A percentile compares a stretch with the other conserved stretches of the same genome.
phyloP scores from a whole-genome alignment of 2,113 vertebrate genomes.

The Limanda limanda region DNA sequence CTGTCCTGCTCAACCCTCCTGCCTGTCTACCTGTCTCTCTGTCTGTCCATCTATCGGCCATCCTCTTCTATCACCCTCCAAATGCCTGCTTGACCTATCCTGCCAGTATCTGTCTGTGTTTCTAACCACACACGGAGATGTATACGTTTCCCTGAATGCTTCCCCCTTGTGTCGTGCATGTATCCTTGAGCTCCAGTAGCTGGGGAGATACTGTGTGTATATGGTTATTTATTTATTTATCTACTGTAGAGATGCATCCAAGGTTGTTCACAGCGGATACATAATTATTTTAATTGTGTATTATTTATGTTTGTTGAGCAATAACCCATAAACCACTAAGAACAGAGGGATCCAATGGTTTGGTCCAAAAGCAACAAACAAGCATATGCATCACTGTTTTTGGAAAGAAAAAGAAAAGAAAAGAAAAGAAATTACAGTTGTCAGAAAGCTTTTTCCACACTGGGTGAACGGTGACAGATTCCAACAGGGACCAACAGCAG shows the following conservation, averaged over 20 bases:
- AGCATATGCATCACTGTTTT: neutral
- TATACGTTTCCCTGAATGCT: conserved; percentile 4
- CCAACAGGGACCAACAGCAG: conserved; percentile 34
- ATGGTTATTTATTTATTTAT: conserved; percentile 19
- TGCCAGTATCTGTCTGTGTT: conserved; percentile 13
- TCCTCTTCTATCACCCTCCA: conserved; percentile 3
- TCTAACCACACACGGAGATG: neutral
- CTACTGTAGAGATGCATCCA: neutral
- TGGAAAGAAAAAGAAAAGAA: neutral
- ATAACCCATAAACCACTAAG: neutral
- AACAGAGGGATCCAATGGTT: neutral
- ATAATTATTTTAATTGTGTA: neutral
- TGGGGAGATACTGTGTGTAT: neutral
- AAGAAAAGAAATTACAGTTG: neutral
- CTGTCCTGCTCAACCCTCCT: conserved; percentile 40
- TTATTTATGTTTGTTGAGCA: neutral
- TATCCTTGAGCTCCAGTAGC: conserved; percentile 12
- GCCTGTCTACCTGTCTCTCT: conserved; percentile 59
- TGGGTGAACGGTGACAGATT: conserved; percentile 22
- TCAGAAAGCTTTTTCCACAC: neutral
- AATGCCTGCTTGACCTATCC: conserved; percentile 15
- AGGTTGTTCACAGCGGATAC: neutral
- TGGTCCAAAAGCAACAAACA: neutral
- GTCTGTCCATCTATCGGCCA: conserved; percentile 44
- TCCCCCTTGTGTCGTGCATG: neutral